Base-by-base conservation (phyloP, 2,888 invertebrate species). In the Blera fallax region DNA sequence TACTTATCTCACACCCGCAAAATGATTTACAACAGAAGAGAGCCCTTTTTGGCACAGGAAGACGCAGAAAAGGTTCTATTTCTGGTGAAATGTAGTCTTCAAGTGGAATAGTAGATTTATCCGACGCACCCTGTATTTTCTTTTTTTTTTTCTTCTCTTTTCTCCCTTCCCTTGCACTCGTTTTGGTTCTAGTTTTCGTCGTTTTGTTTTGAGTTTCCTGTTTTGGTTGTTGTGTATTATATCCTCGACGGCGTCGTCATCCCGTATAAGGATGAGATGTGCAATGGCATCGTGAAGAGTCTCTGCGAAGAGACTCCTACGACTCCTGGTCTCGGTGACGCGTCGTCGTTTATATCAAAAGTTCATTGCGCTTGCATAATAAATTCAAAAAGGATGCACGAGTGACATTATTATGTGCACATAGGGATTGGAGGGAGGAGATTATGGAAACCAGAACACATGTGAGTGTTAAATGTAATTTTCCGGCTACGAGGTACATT, bases 1-100 rank as follows among this genome's bases (percentile, higher is more conserved):
- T 84, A 74, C 43, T 70, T 80, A 79, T 84, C n/a, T n/a, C 84
- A 79, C 84, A 69, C 84, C 84, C 84, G 77, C 77, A 60, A 77
- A 72, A 72, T 72, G 77, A 77, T 77, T 82, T 37, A 72, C 70
- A 74, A 52, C 43, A 52, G 56, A 62, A 37, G 45, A 56, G n/a
- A 48, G 34, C 14, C 32, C 67, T 14, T 52, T n/a, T 40, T 40
- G 52, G 18, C 24, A 11, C 43, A 45, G 24, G 56, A 62, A 60
- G 29, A 48, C 50, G 29, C 11, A 14, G 16, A 16, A 16, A 16
- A 58, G 21, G 14, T 76, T 83, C 64, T 76, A 65, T 72, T 70
- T 81, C 40, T 69, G 48, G 56, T 43, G 29, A 67, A 73, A 69
- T 48, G 62, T 34, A 27, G 64, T 45, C n/a, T 52, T 6, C 14